phyloP scores from a whole-genome alignment of 2,113 vertebrate species.

The Vicugna pacos region DNA sequence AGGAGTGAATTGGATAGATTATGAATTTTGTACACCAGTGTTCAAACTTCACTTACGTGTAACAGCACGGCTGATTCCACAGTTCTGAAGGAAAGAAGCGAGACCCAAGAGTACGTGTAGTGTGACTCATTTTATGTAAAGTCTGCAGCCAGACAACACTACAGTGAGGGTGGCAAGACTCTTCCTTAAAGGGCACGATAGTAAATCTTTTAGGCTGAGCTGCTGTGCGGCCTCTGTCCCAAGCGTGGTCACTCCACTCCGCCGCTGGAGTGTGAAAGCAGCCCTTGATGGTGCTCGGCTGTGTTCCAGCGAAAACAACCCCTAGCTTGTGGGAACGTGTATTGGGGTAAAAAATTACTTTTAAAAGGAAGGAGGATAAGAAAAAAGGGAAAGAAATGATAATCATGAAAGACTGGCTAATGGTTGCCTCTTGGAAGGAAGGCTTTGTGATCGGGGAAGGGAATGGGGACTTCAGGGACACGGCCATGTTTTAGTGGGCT shows the following conservation, averaged over 20 bases:
- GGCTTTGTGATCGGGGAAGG: background rate
- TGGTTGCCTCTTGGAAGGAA: background rate
- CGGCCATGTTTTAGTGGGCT: too few species aligned
- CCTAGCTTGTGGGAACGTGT: background rate
- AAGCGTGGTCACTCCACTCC: background rate
- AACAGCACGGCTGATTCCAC: background rate
- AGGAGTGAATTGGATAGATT: background rate
- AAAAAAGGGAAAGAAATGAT: background rate
- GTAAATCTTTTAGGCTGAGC: background rate
- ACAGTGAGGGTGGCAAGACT: background rate
- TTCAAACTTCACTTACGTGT: background rate
- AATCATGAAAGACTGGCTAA: background rate
- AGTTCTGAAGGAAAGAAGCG: background rate
- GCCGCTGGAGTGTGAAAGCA: background rate
- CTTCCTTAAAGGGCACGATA: background rate
- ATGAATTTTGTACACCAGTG: background rate
- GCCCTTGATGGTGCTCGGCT: background rate
- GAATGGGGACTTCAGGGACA: background rate
- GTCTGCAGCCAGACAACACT: background rate
- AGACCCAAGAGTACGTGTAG: background rate
- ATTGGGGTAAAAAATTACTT: background rate
- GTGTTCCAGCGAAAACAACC: background rate
- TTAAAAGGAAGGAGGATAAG: background rate
- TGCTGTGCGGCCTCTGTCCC: background rate
- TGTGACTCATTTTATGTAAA: background rate